Evolutionary conservation across 2,797 vertebrate genomes (phyloP), one percentile per base, ranked within the genome.

Genomic region (Poeciliopsis infans): DNA sequence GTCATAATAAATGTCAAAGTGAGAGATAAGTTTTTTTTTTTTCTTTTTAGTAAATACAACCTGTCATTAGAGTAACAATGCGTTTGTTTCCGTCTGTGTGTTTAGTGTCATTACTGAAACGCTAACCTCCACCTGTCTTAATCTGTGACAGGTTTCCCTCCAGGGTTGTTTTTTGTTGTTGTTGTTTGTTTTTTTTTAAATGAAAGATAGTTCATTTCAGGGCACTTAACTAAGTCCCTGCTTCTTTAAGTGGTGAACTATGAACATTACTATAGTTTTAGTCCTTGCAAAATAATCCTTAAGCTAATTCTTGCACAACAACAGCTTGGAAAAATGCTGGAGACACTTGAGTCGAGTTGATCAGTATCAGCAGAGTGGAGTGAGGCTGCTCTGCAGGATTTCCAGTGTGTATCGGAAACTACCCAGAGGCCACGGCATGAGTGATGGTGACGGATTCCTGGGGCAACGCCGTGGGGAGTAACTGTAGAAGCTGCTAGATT

Each of bases 401-500:
- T 88, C 82, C 81, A 81, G 53, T 18, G 41, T 57, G 79, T 53
- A 71, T 39, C 69, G 85, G 90, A 87, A 93, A 90, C 80, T 87
- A 83, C 51, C 76, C 25, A n/a, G 31, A 73, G 55, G 70, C 75
- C 79, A 41, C 45, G 0, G 59, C 79, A 45, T 11, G 16, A 76
- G 53, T 79, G 74, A 84, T 79, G 74, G 75, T 74, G 79, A 82
- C 66, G 77, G 57, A 36, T 74, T 36, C 36, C 64, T 13, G 72
- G 59, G 78, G 75, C 36, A 57, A 80, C 83, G 83, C 66, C 80
- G 82, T 43, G 69, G 72, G 43, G 66, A 81, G 93, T 90, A 94
- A 95, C 83, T 49, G 74, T 86, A 95, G 88, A 93, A 83, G 78
- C 49, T 49, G 68, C 49, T 85, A 87, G 93, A 95, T 88, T 83